These are phyloP conservation scores for Catocala sponsa DNA, from an alignment of 2,888 invertebrate genomes.

Conservation along the genomic window DNA sequence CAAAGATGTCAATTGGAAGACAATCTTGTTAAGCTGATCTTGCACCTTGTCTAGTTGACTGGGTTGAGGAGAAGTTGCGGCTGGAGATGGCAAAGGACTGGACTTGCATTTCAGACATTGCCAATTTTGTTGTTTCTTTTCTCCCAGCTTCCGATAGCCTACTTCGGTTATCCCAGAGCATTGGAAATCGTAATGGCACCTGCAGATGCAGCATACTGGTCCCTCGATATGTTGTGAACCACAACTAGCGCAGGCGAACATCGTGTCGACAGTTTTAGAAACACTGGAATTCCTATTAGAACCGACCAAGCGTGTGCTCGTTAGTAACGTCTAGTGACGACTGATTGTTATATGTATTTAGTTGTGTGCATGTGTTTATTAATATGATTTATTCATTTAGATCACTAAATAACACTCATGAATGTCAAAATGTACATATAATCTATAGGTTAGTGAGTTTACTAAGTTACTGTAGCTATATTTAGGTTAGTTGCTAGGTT, in stretches of 20 bases:
- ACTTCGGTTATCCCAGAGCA: conserved; percentile 29
- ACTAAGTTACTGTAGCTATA: too few species aligned
- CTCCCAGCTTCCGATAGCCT: conserved; percentile 31
- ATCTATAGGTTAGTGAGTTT: too few species aligned
- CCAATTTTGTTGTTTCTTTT: conserved; percentile 22
- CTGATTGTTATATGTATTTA: neutral
- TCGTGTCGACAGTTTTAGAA: conserved; percentile 3
- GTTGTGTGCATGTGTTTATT: too few species aligned
- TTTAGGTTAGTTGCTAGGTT: too few species aligned
- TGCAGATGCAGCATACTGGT: conserved; percentile 24
- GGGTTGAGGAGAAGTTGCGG: conserved; percentile 11
- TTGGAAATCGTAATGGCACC: conserved; percentile 22
- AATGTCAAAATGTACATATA: too few species aligned
- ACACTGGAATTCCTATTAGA: neutral
- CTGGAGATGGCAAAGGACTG: conserved; percentile 14
- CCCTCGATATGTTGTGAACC: conserved; percentile 27
- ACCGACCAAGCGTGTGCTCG: neutral
- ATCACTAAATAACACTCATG: too few species aligned
- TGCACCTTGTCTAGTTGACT: too few species aligned
- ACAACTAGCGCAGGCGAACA: conserved; percentile 36
- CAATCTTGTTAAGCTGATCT: too few species aligned
- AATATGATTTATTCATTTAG: too few species aligned
- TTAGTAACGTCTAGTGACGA: neutral
- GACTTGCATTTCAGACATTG: conserved; percentile 27
- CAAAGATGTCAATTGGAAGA: too few species aligned